phyloP scores from a whole-genome alignment of 64 coral and sea anemone species.

The Montipora foliosa region DNA sequence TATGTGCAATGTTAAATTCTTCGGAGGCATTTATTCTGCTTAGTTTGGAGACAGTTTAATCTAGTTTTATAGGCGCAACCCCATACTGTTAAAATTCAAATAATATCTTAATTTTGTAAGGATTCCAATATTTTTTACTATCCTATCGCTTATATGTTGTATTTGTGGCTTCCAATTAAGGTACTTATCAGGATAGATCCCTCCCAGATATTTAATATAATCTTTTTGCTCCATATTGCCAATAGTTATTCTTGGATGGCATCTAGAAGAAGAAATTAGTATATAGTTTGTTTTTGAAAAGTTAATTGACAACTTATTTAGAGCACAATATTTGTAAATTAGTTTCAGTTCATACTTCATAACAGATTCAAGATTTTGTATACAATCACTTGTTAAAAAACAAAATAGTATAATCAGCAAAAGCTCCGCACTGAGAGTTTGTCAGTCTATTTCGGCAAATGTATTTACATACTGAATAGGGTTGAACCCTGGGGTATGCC shows the following conservation, averaged over 20 bases:
- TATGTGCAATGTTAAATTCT: not conserved
- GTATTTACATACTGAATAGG: not conserved
- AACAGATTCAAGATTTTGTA: not conserved
- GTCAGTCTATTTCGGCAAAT: not conserved
- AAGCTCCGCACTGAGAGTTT: not conserved
- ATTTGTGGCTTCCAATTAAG: constrained; percentile 49
- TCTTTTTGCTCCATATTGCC: too few species aligned
- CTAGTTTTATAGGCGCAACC: not conserved
- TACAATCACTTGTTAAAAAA: not conserved
- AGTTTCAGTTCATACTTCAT: constrained; percentile 2
- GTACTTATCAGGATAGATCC: constrained; percentile 54
- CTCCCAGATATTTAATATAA: not conserved
- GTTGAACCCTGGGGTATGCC: not conserved
- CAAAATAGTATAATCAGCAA: not conserved
- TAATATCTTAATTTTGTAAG: constrained; percentile 35
- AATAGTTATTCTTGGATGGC: too few species aligned
- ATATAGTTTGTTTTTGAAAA: constrained; percentile 17
- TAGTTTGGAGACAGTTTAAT: not conserved
- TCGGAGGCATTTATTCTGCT: not conserved
- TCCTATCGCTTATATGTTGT: constrained; percentile 16
- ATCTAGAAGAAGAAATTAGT: not conserved
- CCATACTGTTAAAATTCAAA: not conserved
- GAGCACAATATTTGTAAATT: constrained; percentile 16
- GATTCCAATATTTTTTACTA: constrained; percentile 36
- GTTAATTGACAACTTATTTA: not conserved